Conservation (phyloP, 2,888 invertebrate species). For the Lasius fuliginosus region DNA sequence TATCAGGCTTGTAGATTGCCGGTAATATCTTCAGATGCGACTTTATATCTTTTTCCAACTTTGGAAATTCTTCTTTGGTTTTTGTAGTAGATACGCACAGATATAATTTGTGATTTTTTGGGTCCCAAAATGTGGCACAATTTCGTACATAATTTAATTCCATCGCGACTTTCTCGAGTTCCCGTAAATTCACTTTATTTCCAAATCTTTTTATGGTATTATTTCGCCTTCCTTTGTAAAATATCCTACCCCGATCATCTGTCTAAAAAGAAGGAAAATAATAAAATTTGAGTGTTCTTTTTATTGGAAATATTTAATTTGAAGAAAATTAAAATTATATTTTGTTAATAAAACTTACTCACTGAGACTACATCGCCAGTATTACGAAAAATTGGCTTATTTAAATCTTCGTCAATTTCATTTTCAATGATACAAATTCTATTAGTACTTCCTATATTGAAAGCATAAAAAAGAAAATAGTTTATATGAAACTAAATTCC, state of each 20-base stretch:
- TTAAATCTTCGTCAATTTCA: constrained; percentile 83
- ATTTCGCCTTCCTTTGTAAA: constrained; percentile 90
- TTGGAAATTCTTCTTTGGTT: constrained; percentile 74
- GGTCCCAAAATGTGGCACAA: constrained; percentile 88
- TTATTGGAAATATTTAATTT: neutral
- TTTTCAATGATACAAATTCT: constrained; percentile 87
- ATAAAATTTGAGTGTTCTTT: neutral
- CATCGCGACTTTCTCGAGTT: constrained; percentile 87
- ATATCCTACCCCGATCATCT: constrained; percentile 87
- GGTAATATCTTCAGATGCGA: constrained; percentile 86
- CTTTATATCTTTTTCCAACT: constrained; percentile 80
- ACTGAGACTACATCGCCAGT: constrained; percentile 92
- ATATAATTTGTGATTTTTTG: constrained; percentile 76
- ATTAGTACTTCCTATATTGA: constrained; percentile 85
- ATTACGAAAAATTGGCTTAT: constrained; percentile 86
- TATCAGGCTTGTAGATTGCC: constrained; percentile 89
- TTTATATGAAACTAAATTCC: constrained; percentile 9
- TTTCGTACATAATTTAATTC: constrained; percentile 87
- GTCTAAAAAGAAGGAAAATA: constrained; percentile 80
- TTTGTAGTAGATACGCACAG: constrained; percentile 86
- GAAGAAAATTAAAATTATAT: neutral
- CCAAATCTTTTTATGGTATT: constrained; percentile 93
- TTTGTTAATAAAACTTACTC: constrained; percentile 39
- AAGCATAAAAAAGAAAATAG: neutral
- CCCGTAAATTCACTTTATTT: constrained; percentile 89